A percentile compares a stretch with the other conserved stretches of the same genome.
Conservation (phyloP, 1,140 invertebrate genomes). For the Aphelinus atriplicis region DNA sequence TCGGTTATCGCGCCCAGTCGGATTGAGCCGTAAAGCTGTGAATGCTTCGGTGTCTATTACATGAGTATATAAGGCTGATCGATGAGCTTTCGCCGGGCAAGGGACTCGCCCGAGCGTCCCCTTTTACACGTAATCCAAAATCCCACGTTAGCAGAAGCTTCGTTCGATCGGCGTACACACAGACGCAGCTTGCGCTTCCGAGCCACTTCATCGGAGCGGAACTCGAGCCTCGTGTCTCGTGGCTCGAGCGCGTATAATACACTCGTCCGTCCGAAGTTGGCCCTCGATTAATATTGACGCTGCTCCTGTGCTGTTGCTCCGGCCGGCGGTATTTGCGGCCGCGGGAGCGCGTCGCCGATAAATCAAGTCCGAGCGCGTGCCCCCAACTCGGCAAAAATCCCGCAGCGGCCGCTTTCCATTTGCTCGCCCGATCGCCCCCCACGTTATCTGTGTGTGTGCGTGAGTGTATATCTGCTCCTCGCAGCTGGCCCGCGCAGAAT, state of each 20-base stretch:
- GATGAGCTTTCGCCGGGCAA: slow-evolving; percentile 1
- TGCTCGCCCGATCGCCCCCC: background rate
- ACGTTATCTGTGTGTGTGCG: background rate
- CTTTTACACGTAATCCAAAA: slow-evolving; percentile 17
- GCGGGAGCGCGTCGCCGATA: background rate
- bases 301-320: too few species aligned
- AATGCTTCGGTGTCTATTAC: too few species aligned
- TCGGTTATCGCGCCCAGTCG: slow-evolving; percentile 1
- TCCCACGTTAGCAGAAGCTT: background rate
- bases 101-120: background rate
- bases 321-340: background rate
- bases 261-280: background rate
- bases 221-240: background rate
- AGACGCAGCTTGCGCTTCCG: background rate
- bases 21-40: too few species aligned
- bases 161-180: background rate
- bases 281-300: slow-evolving; percentile 1
- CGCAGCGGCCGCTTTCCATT: background rate
- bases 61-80: background rate
- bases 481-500: slow-evolving; percentile 8
- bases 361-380: background rate
- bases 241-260: too few species aligned
- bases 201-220: background rate
- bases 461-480: slow-evolving; percentile 12
- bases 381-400: background rate